These are phyloP conservation scores for Catotricha subobsoleta DNA, from an alignment of 2,888 invertebrate species.

Conservation along the genomic window DNA sequence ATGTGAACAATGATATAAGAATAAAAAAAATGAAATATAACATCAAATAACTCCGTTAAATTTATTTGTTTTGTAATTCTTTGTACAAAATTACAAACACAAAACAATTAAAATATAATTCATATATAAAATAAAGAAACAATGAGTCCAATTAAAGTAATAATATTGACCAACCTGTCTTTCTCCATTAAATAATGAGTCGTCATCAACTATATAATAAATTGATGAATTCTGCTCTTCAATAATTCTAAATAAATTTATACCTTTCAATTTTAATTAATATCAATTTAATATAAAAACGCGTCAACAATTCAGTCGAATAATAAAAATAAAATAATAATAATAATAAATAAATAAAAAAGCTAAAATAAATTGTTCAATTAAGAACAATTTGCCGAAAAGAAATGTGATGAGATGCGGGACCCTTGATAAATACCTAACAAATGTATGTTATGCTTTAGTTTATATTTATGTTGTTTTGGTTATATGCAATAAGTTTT, in stretches of 20 bases:
- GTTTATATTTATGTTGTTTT: not conserved
- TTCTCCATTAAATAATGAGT: too few relatives aligned
- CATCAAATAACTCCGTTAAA: too few relatives aligned
- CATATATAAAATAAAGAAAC: too few relatives aligned
- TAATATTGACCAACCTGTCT: too few relatives aligned
- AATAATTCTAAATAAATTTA: slow-evolving; percentile 3
- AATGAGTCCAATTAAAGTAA: too few relatives aligned
- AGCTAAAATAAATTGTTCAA: slow-evolving; percentile 6
- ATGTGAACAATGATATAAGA: too few relatives aligned
- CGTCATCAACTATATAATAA: too few relatives aligned
- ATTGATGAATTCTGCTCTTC: not conserved
- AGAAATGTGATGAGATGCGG: slow-evolving; percentile 7
- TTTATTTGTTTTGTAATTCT: too few relatives aligned
- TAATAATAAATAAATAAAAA: not conserved
- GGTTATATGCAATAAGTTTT: slow-evolving; percentile 1
- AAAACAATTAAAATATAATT: too few relatives aligned
- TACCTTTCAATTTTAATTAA: slow-evolving; percentile 7
- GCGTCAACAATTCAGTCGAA: slow-evolving; percentile 5
- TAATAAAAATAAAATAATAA: not conserved
- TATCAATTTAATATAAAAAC: slow-evolving; percentile 1
- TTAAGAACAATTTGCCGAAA: slow-evolving; percentile 8
- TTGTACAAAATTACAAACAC: too few relatives aligned
- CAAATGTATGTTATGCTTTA: slow-evolving; percentile 2
- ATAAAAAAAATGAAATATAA: too few relatives aligned
- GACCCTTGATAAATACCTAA: slow-evolving; percentile 1